Evolutionary conservation across 2,888 invertebrate species (phyloP), one percentile per base, ranked within the genome.

Genomic region (Liodrosophila aerea): DNA sequence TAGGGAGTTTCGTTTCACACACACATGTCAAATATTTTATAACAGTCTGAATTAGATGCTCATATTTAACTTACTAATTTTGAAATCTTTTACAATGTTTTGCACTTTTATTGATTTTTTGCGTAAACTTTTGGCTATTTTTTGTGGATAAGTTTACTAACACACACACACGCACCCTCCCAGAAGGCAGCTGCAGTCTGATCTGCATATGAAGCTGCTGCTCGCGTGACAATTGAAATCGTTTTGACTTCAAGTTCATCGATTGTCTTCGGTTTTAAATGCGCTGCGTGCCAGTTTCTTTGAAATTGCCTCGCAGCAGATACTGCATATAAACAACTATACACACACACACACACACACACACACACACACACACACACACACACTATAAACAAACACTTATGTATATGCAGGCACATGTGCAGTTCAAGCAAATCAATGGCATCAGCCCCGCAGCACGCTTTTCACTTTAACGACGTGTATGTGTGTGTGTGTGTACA

Each of bases 161-260:
- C 13, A 33, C 16, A 18, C 9, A 7, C 44, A 33, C 29, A n/a
- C 3, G 31, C 15, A 37, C n/a, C n/a, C n/a, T n/a, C n/a, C n/a
- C 29, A 39, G 46, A n/a, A 8, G 13, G 18, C 39, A 45, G 29
- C 33, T 27, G 8, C 11, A 45, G 46, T 15, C 40, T 34, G 50
- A 58, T 66, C 76, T 62, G 62, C 30, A 56, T 56, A 30, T 37
- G 33, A 5, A 62, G 77, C 60, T 76, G 74, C 69, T 69, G 46
- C 75, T 77, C 77, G 80, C 84, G 85, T 80, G 85, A 76, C 88
- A 83, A 82, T 78, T 78, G 73, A 69, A 70, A 78, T 64, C 84
- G 87, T 51, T 84, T 81, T 86, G 85, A 84, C 87, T 75, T 76
- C 78, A 87, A 86, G 85, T 83, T 84, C 81, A 86, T 47, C 64